These are phyloP conservation scores for human (Homo sapiens) DNA, from an alignment of 2,113 vertebrate species.

Conservation along the genomic window GRCh38 chr13:95440501-95441000, in stretches of 20 bases:
- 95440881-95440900: not conserved
- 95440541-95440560: too few species aligned
- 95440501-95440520: too few species aligned
- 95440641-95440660: not conserved
- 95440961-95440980: not conserved
- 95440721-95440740: not conserved
- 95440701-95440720: not conserved
- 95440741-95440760: not conserved
- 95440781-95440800: not conserved
- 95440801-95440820: not conserved
- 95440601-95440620: too few species aligned
- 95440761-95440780: not conserved
- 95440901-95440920: rapidly evolving
- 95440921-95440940: not conserved
- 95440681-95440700: not conserved
- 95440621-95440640: too few species aligned
- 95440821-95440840: not conserved
- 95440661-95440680: not conserved
- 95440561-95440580: too few species aligned
- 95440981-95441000: not conserved
- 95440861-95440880: not conserved
- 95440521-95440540: too few species aligned
- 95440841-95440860: not conserved
- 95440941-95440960: not conserved
- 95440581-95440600: too few species aligned